These are phyloP conservation scores for Dipodomys stephensi DNA, from an alignment of 2,113 vertebrate genomes.

Conservation along the genomic window DNA sequence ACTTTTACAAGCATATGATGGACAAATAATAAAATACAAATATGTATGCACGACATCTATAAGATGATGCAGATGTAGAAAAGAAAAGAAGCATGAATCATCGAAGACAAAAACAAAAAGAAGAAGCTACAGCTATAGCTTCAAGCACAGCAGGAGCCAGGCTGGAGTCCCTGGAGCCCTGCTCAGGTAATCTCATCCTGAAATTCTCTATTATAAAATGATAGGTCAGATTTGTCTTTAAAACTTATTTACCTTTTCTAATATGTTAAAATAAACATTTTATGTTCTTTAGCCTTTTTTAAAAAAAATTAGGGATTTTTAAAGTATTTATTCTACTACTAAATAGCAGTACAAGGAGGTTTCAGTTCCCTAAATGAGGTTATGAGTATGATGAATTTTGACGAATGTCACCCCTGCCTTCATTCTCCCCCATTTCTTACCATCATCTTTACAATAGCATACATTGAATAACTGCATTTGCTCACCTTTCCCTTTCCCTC, in stretches of 20 bases:
- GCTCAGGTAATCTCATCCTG: background rate
- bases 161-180: too few species aligned
- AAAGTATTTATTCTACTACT: too few species aligned
- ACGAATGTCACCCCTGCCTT: too few species aligned
- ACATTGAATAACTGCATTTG: too few species aligned
- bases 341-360: too few species aligned
- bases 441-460: too few species aligned
- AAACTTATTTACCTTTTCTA: background rate
- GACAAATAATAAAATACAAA: background rate
- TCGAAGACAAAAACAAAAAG: background rate
- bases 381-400: too few species aligned
- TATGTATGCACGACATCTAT: background rate
- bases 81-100: background rate
- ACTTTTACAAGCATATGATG: background rate
- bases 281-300: background rate
- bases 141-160: background rate
- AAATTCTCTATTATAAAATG: background rate
- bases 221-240: background rate
- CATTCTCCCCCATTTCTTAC: too few species aligned
- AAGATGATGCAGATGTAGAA: background rate
- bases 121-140: background rate
- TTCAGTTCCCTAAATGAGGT: too few species aligned
- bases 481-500: too few species aligned
- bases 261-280: background rate
- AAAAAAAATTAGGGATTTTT: too few species aligned